Percentiles rank a stretch among this genome's conserved stretches.
Conservation (phyloP, 92 coral and sea anemone species). For the Zoanthus sociatus region DNA sequence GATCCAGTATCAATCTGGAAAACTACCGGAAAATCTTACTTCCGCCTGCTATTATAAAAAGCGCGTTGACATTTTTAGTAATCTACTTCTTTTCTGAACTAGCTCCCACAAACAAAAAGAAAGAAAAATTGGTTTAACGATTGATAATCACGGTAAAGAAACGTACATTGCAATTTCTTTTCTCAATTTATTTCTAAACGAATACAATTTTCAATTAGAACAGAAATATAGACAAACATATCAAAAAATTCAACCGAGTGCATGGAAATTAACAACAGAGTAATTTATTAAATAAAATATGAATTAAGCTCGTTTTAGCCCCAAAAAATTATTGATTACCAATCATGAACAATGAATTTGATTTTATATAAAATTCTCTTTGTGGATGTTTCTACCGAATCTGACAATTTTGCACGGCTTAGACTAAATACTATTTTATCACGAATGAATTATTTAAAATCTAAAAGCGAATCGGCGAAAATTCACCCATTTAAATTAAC, state of each 20-base stretch:
- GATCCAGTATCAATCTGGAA: slow-evolving; percentile 6
- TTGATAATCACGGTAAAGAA: background rate
- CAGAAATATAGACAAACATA: background rate
- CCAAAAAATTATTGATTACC: slow-evolving; percentile 12
- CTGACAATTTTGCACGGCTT: background rate
- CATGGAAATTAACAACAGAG: slow-evolving; percentile 25
- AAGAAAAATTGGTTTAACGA: background rate
- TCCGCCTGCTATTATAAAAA: slow-evolving; percentile 8
- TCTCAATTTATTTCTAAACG: background rate
- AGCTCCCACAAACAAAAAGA: background rate
- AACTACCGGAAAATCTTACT: slow-evolving; percentile 6
- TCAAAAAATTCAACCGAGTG: slow-evolving; percentile 3
- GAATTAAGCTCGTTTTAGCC: background rate
- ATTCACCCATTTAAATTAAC: no score
- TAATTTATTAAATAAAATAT: background rate
- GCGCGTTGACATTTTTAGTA: background rate
- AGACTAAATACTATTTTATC: background rate
- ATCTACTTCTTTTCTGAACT: background rate
- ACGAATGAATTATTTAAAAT: background rate
- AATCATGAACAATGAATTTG: background rate
- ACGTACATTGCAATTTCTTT: background rate
- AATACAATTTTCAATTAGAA: background rate
- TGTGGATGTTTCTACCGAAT: background rate
- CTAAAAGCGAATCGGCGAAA: background rate
- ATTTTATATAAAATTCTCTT: background rate